Evolutionary conservation across 2,888 invertebrate species (phyloP), one percentile per base, ranked within the genome.

Genomic region (Auanema sp.): DNA sequence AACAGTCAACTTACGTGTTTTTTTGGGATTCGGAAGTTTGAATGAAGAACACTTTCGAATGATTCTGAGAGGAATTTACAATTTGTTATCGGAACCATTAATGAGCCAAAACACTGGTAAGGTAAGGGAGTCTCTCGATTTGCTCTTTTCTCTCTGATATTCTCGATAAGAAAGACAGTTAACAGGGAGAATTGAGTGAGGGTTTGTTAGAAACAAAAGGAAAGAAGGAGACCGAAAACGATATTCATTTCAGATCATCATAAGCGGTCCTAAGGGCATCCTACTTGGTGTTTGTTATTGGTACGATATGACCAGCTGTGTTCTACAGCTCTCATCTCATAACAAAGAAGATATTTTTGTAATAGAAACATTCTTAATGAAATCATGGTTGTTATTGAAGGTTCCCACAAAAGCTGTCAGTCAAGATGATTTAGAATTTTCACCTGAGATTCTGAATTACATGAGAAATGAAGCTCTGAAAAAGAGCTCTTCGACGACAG

Each of bases 391-490:
- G n/a, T n/a, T 43, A 43, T 53, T 23, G 18, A 25, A 58, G 58
- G 58, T 58, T 2, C 25, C 43, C 21, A 33, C 60, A 11, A 55
- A 60, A 18, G 55, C 16, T 21, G 23, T 60, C 16, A 60, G 54
- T 25, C 43, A 51, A 1, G 44, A 53, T 24, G 60, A 60, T 24
- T 10, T 60, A 2, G 54, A 54, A 10, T 60, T 60, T 21, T 24
- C 60, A 25, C 60, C 60, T 10, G 60, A 60, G 11, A 55, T 60
- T 3, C 33, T 60, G 54, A 51, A 51, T 18, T 60, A 50, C 16
- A 43, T 60, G 54, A 10, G 60, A n/a, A 54, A 42, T 14, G 60
- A 60, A 44, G 60, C 44, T 10, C 53, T 52, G 18, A 24, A 18
- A 40, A 42, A 18, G 40, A 6, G 42, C 18, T 25, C 51, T 43